A percentile compares a stretch with the other conserved stretches of the same genome.
Conservation (phyloP, 2,113 vertebrate genomes). For the Mobula birostris region DNA sequence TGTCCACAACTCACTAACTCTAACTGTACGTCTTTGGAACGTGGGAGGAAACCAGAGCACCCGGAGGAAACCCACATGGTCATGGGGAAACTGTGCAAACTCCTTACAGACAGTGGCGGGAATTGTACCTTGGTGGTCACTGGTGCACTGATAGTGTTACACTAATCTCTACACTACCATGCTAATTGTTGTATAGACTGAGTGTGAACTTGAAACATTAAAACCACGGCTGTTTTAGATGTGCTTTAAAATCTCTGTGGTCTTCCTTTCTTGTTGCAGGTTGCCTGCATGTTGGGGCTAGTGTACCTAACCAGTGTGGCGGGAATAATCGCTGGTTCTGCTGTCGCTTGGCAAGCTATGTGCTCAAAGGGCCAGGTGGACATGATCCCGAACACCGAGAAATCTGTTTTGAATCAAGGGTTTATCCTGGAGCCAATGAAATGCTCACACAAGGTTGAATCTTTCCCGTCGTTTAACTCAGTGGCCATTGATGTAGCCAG, state of each 20-base stretch:
- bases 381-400: background rate
- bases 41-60: no score
- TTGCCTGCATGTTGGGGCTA: constrained; percentile 79
- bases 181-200: background rate
- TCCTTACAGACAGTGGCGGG: no score
- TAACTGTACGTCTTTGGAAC: no score
- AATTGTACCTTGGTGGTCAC: no score
- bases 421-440: constrained; percentile 29
- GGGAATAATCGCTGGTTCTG: constrained; percentile 65
- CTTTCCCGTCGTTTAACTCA: constrained; percentile 40
- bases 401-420: background rate
- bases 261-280: constrained; percentile 51
- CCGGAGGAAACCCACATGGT: no score
- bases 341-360: constrained; percentile 66
- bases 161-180: no score
- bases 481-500: no score
- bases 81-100: no score
- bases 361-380: constrained; percentile 45
- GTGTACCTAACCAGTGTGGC: constrained; percentile 84
- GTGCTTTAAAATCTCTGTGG: background rate
- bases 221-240: background rate
- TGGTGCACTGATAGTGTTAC: no score
- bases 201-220: background rate
- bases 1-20: no score
- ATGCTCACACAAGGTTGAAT: constrained; percentile 43